Evolutionary conservation across 2,113 vertebrate species (phyloP).

Genomic region (Laterallus jamaicensis): DNA sequence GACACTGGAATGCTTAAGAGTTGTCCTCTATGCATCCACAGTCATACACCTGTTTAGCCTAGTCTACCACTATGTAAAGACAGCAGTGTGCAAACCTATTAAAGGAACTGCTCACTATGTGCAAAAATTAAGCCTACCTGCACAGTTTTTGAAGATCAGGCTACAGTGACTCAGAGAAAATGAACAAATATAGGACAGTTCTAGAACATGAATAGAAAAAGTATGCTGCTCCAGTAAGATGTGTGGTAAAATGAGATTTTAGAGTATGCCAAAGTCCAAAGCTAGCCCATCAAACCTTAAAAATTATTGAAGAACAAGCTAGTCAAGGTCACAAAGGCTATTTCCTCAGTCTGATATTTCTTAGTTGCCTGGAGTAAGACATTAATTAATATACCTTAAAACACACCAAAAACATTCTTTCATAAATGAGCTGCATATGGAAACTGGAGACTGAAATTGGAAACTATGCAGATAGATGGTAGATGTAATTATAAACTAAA

Average conservation of each 20-base stretch:
- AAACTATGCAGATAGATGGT: not conserved
- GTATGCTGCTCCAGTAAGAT: not conserved
- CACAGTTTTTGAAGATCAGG: not conserved
- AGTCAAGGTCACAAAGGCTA: not conserved
- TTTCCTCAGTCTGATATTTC: not conserved
- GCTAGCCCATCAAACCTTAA: not conserved
- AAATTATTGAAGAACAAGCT: not conserved
- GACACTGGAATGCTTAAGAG: not conserved
- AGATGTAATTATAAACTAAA: not conserved
- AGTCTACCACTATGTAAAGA: not conserved
- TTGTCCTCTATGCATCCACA: not conserved
- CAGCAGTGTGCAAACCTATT: not conserved
- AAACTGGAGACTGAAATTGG: not conserved
- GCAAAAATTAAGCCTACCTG: not conserved
- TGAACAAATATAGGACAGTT: not conserved
- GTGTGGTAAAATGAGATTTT: not conserved
- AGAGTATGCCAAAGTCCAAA: not conserved
- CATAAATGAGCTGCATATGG: not conserved
- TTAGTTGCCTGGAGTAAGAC: not conserved
- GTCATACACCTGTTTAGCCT: not conserved
- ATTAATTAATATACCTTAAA: not conserved
- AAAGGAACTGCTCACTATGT: not conserved
- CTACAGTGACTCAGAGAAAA: not conserved
- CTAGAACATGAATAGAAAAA: not conserved
- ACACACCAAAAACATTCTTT: not conserved